Evolutionary conservation across 2,797 vertebrate genomes (phyloP).

Genomic region (Dipus sagitta): DNA sequence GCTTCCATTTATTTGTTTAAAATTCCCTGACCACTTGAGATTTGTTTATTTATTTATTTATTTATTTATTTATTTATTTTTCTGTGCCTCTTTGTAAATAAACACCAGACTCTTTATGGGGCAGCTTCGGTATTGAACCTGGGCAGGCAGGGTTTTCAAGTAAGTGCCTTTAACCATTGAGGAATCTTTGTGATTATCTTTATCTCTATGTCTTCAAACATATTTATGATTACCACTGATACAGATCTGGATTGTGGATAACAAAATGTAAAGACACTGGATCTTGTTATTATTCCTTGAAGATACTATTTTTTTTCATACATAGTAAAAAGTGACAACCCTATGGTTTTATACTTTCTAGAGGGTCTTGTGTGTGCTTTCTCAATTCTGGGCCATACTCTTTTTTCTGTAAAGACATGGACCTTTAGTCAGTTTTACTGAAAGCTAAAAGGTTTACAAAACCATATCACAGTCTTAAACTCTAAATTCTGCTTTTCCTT

Average conservation of each 20-base stretch:
- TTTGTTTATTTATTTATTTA: no score
- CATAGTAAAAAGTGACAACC: neutral
- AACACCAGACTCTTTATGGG: no score
- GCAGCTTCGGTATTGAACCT: no score
- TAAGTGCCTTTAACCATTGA: no score
- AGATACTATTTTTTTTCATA: neutral
- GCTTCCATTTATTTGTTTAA: neutral
- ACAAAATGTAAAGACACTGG: neutral
- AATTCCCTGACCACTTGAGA: neutral
- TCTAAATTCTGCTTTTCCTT: neutral
- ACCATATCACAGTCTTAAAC: neutral
- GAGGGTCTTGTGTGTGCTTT: neutral
- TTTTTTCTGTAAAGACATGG: neutral
- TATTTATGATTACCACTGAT: neutral
- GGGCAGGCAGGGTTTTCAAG: no score
- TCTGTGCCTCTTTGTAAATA: no score
- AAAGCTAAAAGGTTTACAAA: neutral
- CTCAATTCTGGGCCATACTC: neutral
- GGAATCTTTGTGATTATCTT: neutral
- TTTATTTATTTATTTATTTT: no score
- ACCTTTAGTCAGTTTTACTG: neutral
- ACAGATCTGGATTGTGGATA: neutral
- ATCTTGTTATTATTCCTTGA: neutral
- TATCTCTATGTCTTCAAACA: neutral
- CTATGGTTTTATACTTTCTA: neutral